Conservation (phyloP, 2,888 invertebrate species). For the Perithous albicinctus region DNA sequence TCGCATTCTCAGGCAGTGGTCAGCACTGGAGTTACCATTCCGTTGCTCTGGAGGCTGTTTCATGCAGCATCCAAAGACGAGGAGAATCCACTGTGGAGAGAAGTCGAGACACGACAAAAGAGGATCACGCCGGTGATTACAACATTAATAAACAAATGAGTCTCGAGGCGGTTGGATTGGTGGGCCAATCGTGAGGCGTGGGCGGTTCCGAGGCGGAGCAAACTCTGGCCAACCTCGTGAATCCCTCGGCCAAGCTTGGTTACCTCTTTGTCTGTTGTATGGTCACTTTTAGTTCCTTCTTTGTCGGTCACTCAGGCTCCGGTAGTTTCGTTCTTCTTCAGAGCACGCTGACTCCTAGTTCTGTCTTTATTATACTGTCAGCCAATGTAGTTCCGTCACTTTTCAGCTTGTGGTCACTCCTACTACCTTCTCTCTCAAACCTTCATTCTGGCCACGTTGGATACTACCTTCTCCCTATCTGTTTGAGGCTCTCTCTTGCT, state of each 20-base stretch:
- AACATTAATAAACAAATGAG: constrained; percentile 85
- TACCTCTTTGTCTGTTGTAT: constrained; percentile 43
- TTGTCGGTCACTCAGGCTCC: constrained; percentile 43
- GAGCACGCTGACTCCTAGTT: background rate
- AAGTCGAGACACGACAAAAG: constrained; percentile 81
- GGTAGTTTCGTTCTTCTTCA: constrained; percentile 33
- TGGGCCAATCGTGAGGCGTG: constrained; percentile 80
- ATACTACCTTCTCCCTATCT: background rate
- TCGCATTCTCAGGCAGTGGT: constrained; percentile 79
- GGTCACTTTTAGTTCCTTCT: constrained; percentile 29
- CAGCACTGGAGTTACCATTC: constrained; percentile 36
- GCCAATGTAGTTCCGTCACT: constrained; percentile 38
- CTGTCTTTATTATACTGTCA: constrained; percentile 30
- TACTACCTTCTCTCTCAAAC: constrained; percentile 33
- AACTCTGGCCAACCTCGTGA: constrained; percentile 69
- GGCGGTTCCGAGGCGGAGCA: constrained; percentile 82
- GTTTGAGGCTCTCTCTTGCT: background rate
- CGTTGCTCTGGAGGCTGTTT: background rate
- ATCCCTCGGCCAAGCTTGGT: constrained; percentile 40
- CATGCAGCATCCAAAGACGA: background rate
- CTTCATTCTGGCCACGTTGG: background rate
- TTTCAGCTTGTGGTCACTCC: constrained; percentile 28
- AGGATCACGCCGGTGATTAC: constrained; percentile 83
- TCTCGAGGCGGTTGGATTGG: constrained; percentile 82
- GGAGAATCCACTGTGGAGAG: constrained; percentile 20